These are phyloP conservation scores for Saguinus midas DNA, from an alignment of 2,113 vertebrate genomes.

Conservation along the genomic window DNA sequence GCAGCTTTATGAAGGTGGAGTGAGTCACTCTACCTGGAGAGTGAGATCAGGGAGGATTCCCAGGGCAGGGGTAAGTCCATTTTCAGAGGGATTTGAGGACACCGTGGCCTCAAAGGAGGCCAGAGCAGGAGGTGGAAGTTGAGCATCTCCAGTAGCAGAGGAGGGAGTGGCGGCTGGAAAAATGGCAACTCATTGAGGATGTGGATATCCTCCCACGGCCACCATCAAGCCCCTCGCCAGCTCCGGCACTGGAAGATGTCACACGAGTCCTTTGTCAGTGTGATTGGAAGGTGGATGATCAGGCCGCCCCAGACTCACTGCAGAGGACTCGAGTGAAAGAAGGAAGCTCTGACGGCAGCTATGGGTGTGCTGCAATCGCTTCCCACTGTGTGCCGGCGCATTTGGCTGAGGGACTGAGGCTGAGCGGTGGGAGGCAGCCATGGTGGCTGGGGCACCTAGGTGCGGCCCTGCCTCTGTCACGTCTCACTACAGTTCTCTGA, in stretches of 20 bases:
- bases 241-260: conserved; percentile 68
- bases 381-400: fast-evolving
- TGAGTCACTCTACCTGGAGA: not conserved
- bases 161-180: not conserved
- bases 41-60: not conserved
- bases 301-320: fast-evolving
- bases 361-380: fast-evolving
- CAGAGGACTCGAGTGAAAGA: fast-evolving
- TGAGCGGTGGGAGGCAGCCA: too few relatives aligned
- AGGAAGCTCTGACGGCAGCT: fast-evolving
- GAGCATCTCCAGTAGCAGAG: not conserved
- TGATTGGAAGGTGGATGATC: not conserved
- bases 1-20: not conserved
- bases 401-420: not conserved
- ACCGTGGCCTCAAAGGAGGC: not conserved
- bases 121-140: not conserved
- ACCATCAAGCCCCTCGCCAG: conserved; percentile 76
- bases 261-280: conserved; percentile 58
- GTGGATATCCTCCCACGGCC: conserved; percentile 77
- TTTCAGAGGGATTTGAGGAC: not conserved
- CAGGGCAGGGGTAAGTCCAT: not conserved
- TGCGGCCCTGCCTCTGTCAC: fast-evolving
- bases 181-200: conserved; percentile 23
- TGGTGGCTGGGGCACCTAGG: fast-evolving
- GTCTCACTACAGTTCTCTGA: fast-evolving